Base-by-base conservation (phyloP, 2,797 vertebrate genomes). In the Protosalanx chinensis region DNA sequence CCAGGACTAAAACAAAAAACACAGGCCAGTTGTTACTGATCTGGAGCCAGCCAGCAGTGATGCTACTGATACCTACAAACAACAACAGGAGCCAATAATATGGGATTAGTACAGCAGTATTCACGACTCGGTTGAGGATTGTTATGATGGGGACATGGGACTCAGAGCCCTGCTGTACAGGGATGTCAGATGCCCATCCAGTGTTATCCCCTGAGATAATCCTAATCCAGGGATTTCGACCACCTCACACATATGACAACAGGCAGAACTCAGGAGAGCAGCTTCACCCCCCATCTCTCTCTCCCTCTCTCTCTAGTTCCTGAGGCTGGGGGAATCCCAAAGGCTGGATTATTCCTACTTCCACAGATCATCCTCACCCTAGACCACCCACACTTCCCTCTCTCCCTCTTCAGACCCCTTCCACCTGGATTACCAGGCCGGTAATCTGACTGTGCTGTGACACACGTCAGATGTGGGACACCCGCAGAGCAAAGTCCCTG, bases 11-110 rank as follows among this genome's bases (percentile, higher is more conserved):
- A 77, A 86, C 75, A 90, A 91, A 91, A 90, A 91, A 91, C 88
- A 91, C 65, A 80, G 78, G 81, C 81, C 90, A 83, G 89, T 88
- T 89, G 79, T 73, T 75, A 73, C 79, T 73, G 82, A 83, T 81
- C 81, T 71, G 70, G 74, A 87, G 83, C 89, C 83, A 88, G 87
- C 79, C 84, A 68, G 2, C 56, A 4, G 81, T 86, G 88, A 91
- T 91, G 88, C 88, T 89, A 92, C 78, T 67, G 84, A 89, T 86
- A 90, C 77, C 80, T 82, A 75, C 79, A 91, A 88, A 88, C 75
- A 88, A 81, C 85, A 80, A 65, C 76, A 46, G 69, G 67, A 84
- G 86, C 88, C 87, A 87, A 82, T 83, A 78, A 88, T 82, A 82
- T 13, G 20, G 83, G 87, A 88, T 91, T 87, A 90, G 79, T 70